phyloP scores from a whole-genome alignment of 2,113 vertebrate species.

The Telmatochromis sp. region DNA sequence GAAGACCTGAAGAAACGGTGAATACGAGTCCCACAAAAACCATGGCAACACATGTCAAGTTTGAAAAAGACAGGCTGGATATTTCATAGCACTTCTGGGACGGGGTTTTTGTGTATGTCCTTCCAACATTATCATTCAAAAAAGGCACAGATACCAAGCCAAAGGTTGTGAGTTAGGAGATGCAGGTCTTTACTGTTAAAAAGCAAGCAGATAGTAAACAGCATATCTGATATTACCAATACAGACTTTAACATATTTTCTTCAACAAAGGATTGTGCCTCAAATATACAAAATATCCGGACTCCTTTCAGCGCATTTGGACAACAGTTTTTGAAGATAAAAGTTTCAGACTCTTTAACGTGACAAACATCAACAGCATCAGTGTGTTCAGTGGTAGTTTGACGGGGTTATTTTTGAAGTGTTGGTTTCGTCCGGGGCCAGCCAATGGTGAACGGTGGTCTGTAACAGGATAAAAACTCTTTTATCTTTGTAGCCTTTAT shows the following conservation, averaged over 20 bases:
- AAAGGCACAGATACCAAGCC: background rate
- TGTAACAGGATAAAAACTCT: slow-evolving; percentile 36
- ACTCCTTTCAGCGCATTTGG: background rate
- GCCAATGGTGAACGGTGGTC: slow-evolving; percentile 29
- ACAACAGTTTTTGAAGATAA: background rate
- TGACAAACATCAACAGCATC: background rate
- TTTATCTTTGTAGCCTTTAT: slow-evolving; percentile 47
- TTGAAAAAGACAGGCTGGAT: background rate
- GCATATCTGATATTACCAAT: background rate
- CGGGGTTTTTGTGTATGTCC: background rate
- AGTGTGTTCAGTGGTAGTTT: slow-evolving; percentile 15
- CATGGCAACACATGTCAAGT: background rate
- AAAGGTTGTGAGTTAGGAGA: background rate
- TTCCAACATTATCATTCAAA: background rate
- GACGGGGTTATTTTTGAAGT: slow-evolving; percentile 31
- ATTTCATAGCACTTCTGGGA: background rate
- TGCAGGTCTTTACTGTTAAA: background rate
- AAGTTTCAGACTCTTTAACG: background rate
- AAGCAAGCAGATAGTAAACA: background rate
- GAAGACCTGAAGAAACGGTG: background rate
- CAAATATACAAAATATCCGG: background rate
- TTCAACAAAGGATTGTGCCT: background rate
- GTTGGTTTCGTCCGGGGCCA: slow-evolving; percentile 14
- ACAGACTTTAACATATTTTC: background rate
- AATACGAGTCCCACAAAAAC: background rate